These are phyloP conservation scores for Acanthosoma haemorrhoidale DNA, from an alignment of 2,888 invertebrate genomes.

Conservation along the genomic window DNA sequence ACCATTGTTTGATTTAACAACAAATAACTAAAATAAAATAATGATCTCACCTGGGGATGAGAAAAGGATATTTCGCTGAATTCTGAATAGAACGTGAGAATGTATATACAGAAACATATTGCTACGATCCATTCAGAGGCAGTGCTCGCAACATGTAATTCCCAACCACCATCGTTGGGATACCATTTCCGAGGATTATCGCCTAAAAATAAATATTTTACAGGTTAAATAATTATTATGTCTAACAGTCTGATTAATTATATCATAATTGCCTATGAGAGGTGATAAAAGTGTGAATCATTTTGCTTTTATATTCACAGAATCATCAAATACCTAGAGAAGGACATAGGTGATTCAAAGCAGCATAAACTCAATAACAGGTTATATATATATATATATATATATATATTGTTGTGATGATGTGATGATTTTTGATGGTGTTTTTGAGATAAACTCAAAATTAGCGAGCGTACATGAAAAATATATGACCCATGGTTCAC, in stretches of 20 bases:
- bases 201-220: slow-evolving; percentile 44
- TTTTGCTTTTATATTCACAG: not conserved
- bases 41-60: slow-evolving; percentile 49
- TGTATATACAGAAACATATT: slow-evolving; percentile 55
- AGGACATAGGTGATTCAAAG: too few relatives aligned
- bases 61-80: slow-evolving; percentile 56
- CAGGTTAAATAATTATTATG: too few relatives aligned
- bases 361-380: too few relatives aligned
- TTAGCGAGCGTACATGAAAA: too few relatives aligned
- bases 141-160: slow-evolving; percentile 58
- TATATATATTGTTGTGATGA: too few relatives aligned
- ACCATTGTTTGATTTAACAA: too few relatives aligned
- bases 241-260: not conserved
- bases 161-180: slow-evolving; percentile 58
- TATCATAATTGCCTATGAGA: not conserved
- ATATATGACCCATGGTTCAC: too few relatives aligned
- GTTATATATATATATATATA: too few relatives aligned
- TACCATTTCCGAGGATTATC: slow-evolving; percentile 51
- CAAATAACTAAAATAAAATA: not conserved
- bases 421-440: too few relatives aligned
- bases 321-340: too few relatives aligned
- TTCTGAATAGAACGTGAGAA: slow-evolving; percentile 59
- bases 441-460: too few relatives aligned
- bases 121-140: slow-evolving; percentile 63
- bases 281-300: not conserved